Base-by-base conservation (phyloP, 2,888 invertebrate species). In the Chrysolina oricalcia region DNA sequence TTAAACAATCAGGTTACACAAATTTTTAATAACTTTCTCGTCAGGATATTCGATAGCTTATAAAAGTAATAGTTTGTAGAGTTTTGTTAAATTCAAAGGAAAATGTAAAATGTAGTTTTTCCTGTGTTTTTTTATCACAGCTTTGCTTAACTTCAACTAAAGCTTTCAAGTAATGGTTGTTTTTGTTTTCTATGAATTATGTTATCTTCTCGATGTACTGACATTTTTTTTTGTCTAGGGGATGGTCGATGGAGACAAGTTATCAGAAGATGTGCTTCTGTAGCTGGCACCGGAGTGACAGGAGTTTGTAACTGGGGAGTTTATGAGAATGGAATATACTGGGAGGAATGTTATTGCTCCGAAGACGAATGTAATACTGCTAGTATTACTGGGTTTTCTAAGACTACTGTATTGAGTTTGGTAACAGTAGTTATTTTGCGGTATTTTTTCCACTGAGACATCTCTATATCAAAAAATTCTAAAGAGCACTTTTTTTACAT, bases 271-370 rank as follows among this genome's bases (percentile, higher is more conserved):
- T 97, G 97, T 89, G 96, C 97, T 1, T 96, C 96, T 0, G 96
- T 97, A 0, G 94, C 97, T 0, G 96, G 96, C 81, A 96, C 95
- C 0, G 97, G 97, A 77, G 96, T 97, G 0, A 97, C 98, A 0
- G 97, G 97, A 71, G 98, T 98, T 0, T 98, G 98, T 86, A 97
- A 98, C 86, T 98, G 98, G 98, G 96, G 97, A 19, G 96, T 98
- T 72, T 94, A 96, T 82, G 95, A 96, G 80, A 98, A 98, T 83
- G 98, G 98, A 3, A 96, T 96, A 0, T 98, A 98, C 87, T 97
- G 97, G 96, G 98, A 98, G 87, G 97, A 98, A 85, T 98, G 98
- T 85, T 98, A 98, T 86, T 98, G 98, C 87, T 94, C 97, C 0
- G 92, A 94, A 74, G 97, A 98, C 85, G 94, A 95, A 79, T 98